These are phyloP conservation scores for Eulemur mongoz DNA, from an alignment of 2,797 vertebrate species.

Conservation along the genomic window DNA sequence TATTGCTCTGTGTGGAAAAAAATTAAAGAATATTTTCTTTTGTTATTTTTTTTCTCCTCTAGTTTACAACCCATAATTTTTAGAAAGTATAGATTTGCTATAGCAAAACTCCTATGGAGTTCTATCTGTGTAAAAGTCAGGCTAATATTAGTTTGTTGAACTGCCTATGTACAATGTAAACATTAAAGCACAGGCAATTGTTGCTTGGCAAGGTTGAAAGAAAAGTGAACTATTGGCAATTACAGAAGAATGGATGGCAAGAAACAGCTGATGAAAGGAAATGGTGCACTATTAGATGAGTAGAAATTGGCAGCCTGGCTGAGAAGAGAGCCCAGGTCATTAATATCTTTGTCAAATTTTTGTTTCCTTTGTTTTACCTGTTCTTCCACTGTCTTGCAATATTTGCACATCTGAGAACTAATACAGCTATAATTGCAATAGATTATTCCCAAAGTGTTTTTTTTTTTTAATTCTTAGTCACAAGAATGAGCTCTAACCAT, in stretches of 20 bases:
- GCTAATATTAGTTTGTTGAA: neutral
- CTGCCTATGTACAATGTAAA: neutral
- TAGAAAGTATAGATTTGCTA: conserved; percentile 20
- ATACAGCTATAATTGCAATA: rapidly evolving
- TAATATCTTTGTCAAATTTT: neutral
- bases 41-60: neutral
- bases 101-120: neutral
- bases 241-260: neutral
- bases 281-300: neutral
- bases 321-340: neutral
- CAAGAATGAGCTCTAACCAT: conserved; percentile 53
- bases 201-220: neutral
- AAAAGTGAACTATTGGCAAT: conserved; percentile 11
- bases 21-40: neutral
- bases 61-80: neutral
- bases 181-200: neutral
- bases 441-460: rapidly evolving
- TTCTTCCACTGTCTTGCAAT: neutral
- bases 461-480: conserved; percentile 37
- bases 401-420: neutral
- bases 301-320: neutral
- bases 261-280: neutral
- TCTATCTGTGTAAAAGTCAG: neutral
- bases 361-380: conserved; percentile 3
- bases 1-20: neutral